phyloP scores from a whole-genome alignment of 2,113 vertebrate genomes.

The Bubo scandiacus region DNA sequence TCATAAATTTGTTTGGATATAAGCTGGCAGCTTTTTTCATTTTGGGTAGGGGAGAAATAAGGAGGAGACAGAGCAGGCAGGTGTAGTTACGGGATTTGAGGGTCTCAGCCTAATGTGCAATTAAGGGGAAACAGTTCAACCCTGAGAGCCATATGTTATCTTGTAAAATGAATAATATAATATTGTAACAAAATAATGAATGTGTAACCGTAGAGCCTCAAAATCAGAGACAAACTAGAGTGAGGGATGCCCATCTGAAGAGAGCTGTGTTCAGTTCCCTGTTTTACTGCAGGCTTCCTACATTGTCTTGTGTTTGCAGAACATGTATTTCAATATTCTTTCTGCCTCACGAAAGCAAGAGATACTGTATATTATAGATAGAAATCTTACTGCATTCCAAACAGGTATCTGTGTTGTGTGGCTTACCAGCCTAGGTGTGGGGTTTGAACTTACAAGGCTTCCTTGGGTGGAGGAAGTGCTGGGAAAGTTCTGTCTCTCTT shows the following conservation, averaged over 20 bases:
- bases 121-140: neutral
- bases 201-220: neutral
- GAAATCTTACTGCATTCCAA: neutral
- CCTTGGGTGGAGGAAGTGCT: rapidly evolving
- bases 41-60: neutral
- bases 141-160: neutral
- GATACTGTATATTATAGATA: rapidly evolving
- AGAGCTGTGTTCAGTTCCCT: neutral
- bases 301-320: neutral
- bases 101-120: neutral
- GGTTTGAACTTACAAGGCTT: neutral
- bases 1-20: neutral
- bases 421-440: rapidly evolving
- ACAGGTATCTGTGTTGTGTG: too few species aligned
- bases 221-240: neutral
- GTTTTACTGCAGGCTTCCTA: neutral
- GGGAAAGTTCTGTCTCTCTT: neutral
- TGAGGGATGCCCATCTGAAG: rapidly evolving
- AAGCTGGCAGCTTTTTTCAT: neutral
- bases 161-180: neutral
- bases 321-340: neutral
- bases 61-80: rapidly evolving
- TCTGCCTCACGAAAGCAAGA: neutral
- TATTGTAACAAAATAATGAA: too few species aligned
- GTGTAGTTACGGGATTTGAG: neutral